Evolutionary conservation across 2,888 invertebrate species (phyloP), one percentile per base, ranked within the genome.

Genomic region (Eupithecia tripunctaria): DNA sequence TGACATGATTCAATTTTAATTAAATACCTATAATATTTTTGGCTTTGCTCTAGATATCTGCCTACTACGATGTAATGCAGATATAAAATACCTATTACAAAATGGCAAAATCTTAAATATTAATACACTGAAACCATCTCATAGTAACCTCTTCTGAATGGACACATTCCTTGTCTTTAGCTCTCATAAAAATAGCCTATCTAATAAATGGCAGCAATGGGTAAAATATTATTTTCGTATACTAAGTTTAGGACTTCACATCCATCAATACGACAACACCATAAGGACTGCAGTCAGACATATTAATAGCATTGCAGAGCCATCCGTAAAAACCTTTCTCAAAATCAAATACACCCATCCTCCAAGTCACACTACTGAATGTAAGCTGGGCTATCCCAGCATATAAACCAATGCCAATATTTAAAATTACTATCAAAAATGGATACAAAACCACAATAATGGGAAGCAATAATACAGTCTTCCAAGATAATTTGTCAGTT

Each of bases 311-410:
- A 72, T 96, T 95, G 85, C 97, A 97, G 25, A 97, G 89, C 97
- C 97, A 97, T 8, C 97, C 97, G 80, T 96, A 97, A 89, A 97
- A 97, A 0, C 97, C 97, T 87, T 97, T 97, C 82, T 97, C 97
- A 83, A 96, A 95, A 88, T 97, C 97, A 72, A 95, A 95, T 3
- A 97, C 95, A 89, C 96, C 96, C 81, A 96, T 96, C 85, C 95
- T 94, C 97, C 97, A 97, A 78, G 95, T 95, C 43, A 95, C 94
- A 74, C 95, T 95, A 82, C 95, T 96, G 86, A 96, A 95, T 1
- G 97, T 97, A 18, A 97, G 86, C 87, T 97, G 97, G 10, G 95
- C 95, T 71, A 96, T 89, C 0, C 96, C 96, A 63, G 96, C 96
- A 87, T 96, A 97, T 43, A 97, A 67, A 0, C 96, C 96, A 25